Evolutionary conservation across 2,797 vertebrate species (phyloP), one percentile per base, ranked within the genome.

Genomic region (Menidia menidia): DNA sequence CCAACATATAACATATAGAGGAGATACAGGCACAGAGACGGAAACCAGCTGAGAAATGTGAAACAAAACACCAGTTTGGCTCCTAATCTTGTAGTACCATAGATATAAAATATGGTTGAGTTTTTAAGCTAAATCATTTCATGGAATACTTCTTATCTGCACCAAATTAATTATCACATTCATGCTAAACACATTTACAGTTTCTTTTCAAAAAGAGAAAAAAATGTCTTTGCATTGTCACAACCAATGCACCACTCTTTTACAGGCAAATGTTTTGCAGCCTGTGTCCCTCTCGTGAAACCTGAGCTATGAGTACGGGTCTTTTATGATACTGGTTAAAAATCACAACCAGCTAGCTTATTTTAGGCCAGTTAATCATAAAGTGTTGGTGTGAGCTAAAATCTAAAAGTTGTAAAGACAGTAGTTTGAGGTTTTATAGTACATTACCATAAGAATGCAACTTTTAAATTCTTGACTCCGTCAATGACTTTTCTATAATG

Each of bases 1-100:
- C 80, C 77, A 75, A 89, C 81, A 75, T 25, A 25, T 13, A 75
- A 89, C 81, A 75, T 25, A 25, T 13, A 65, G 72, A 83, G 61
- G 82, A 33, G 8, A 74, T 63, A 68, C 81, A 52, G 75, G 73
- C 68, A 11, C 64, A 16, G 56, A 85, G 77, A 75, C 70, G 47
- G 8, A 51, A 62, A 83, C 57, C 50, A 42, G 64, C 78, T 52
- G 60, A 80, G 82, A 52, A 61, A 25, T 25, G 77, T 71, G 78
- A 88, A 69, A 85, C 71, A 65, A 83, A 82, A 71, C 81, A 65
- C 69, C 62, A 82, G 65, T 59, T 60, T 15, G 77, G 79, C 83
- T 77, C 30, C 65, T 50, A 18, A 41, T 65, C 15, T 60, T 19
- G 50, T 39, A 60, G 66, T 68, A 4, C 48, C 11, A 11, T 51